Percentiles rank a stretch among this genome's conserved stretches.
These are phyloP conservation scores for Cirrhinus mrigala DNA, from an alignment of 2,797 vertebrate genomes.

Conservation along the genomic window DNA sequence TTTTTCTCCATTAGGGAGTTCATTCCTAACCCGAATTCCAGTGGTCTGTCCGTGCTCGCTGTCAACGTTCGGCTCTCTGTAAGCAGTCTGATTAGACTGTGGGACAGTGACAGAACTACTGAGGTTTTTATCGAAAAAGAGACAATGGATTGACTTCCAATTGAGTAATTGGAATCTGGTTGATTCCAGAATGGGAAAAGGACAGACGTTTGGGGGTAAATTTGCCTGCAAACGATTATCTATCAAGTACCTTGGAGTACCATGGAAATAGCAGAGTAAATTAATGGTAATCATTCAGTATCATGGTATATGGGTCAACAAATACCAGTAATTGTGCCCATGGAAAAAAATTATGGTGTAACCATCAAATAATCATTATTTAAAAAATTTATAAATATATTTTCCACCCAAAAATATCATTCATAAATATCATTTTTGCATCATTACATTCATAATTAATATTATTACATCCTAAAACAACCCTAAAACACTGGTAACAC, in stretches of 20 bases:
- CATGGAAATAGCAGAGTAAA: not conserved
- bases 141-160: not conserved
- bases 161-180: not conserved
- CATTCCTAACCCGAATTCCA: slow-evolving; percentile 66
- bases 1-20: slow-evolving; percentile 79
- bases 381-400: too few species aligned
- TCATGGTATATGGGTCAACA: not conserved
- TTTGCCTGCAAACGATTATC: not conserved
- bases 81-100: slow-evolving; percentile 26
- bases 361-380: not conserved
- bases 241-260: not conserved
- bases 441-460: not conserved
- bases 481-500: not conserved
- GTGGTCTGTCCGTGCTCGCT: slow-evolving; percentile 40
- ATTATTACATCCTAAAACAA: not conserved
- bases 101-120: slow-evolving; percentile 2
- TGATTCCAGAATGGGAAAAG: not conserved
- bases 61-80: slow-evolving; percentile 24
- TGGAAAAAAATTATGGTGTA: not conserved
- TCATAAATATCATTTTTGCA: not conserved
- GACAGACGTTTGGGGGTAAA: not conserved
- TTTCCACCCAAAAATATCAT: not conserved
- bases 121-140: not conserved
- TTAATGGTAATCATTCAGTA: not conserved
- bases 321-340: not conserved